A percentile compares a stretch with the other conserved stretches of the same genome.
Evolutionary conservation across 2,888 invertebrate genomes (phyloP).

Genomic region (Drosophila fulvimacula): DNA sequence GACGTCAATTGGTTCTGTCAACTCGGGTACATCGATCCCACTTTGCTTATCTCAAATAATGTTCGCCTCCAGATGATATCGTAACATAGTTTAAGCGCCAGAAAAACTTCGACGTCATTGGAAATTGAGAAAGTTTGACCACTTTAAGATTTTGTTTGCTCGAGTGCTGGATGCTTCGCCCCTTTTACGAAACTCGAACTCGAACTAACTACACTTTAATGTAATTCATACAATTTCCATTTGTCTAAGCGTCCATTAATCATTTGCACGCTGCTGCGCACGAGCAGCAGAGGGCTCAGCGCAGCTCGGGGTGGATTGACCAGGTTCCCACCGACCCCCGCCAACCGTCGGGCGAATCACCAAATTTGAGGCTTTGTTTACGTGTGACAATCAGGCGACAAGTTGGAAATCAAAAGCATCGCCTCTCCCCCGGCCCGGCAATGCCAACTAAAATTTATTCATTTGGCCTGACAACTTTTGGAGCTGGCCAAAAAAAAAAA

Average conservation of each 20-base stretch:
- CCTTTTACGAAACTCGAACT: conserved; percentile 49
- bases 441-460: conserved; percentile 70
- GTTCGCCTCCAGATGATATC: background rate
- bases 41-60: background rate
- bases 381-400: conserved; percentile 80
- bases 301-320: conserved; percentile 38
- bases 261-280: conserved; percentile 81
- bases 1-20: too few relatives aligned
- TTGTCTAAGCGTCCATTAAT: conserved; percentile 84
- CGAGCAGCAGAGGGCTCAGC: conserved; percentile 43
- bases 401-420: conserved; percentile 74
- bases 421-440: conserved; percentile 9
- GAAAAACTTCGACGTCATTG: conserved; percentile 46
- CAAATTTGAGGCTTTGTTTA: conserved; percentile 78
- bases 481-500: conserved; percentile 17
- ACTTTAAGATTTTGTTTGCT: conserved; percentile 46
- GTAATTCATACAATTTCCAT: conserved; percentile 84
- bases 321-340: conserved; percentile 20
- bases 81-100: conserved; percentile 1
- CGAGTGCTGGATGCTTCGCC: conserved; percentile 14
- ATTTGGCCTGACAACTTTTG: conserved; percentile 69
- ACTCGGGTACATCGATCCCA: background rate
- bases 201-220: conserved; percentile 82
- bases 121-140: conserved; percentile 24
- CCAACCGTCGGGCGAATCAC: conserved; percentile 34